These are phyloP conservation scores for Neocloeon triangulifer DNA, from an alignment of 1,140 invertebrate genomes.

Conservation along the genomic window DNA sequence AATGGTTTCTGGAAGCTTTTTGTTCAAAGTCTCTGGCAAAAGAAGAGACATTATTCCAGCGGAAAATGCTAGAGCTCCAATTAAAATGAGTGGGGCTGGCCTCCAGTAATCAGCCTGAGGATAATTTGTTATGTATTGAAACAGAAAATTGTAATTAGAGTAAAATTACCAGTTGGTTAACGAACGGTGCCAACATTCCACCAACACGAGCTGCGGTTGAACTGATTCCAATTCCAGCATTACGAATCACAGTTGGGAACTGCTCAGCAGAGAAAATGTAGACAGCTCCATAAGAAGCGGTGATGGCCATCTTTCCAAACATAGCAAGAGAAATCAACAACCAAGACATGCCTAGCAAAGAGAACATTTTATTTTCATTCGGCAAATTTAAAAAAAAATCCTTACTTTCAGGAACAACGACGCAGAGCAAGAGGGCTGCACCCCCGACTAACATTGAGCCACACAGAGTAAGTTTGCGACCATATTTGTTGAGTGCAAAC, in stretches of 20 bases:
- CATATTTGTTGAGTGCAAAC: slow-evolving; percentile 46
- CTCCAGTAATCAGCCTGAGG: slow-evolving; percentile 28
- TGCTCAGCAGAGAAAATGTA: slow-evolving; percentile 65
- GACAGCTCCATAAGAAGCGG: slow-evolving; percentile 53
- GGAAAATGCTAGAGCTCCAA: slow-evolving; percentile 34
- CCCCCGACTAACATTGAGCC: slow-evolving; percentile 45
- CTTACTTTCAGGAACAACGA: slow-evolving; percentile 31
- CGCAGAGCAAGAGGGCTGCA: slow-evolving; percentile 28
- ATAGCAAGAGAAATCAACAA: slow-evolving; percentile 42
- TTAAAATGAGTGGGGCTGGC: slow-evolving; percentile 45
- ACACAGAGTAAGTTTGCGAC: slow-evolving; percentile 40
- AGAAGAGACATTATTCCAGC: slow-evolving; percentile 40
- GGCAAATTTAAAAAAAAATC: no score
- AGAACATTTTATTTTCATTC: no score
- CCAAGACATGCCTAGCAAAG: slow-evolving; percentile 25
- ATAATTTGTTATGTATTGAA: no score
- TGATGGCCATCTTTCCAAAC: slow-evolving; percentile 65
- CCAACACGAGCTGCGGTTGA: slow-evolving; percentile 56
- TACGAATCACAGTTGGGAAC: slow-evolving; percentile 62
- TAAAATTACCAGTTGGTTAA: slow-evolving; percentile 34
- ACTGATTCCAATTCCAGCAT: slow-evolving; percentile 49
- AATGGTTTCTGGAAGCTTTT: slow-evolving; percentile 47
- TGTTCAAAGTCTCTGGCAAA: slow-evolving; percentile 53
- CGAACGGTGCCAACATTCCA: slow-evolving; percentile 48
- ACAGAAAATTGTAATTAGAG: no score